A percentile compares a stretch with the other conserved stretches of the same genome.
Conservation (phyloP, 1,140 invertebrate genomes). For the Drosophila chauvacae region DNA sequence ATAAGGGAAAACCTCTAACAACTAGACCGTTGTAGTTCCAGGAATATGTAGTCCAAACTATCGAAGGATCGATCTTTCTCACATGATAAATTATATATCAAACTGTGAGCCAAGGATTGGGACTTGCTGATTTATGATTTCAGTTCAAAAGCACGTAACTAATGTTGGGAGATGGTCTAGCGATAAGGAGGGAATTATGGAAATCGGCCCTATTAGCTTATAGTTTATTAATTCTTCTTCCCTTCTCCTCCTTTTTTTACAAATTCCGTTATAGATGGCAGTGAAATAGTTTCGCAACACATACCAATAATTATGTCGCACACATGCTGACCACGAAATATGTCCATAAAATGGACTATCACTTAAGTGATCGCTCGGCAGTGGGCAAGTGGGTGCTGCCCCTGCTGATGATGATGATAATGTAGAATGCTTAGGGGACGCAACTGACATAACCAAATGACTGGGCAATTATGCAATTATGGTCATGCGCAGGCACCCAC, state of each 20-base stretch:
- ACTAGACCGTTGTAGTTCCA: constrained; percentile 4
- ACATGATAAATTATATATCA: constrained; percentile 45
- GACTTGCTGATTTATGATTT: constrained; percentile 27
- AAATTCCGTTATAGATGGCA: constrained; percentile 66
- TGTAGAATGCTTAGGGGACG: constrained; percentile 40
- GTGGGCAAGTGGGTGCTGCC: constrained; percentile 1
- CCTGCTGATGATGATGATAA: constrained; percentile 6
- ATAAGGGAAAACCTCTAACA: constrained; percentile 15
- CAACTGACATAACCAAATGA: constrained; percentile 72
- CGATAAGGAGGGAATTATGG: neutral
- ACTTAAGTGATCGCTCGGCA: constrained; percentile 65
- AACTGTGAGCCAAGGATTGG: constrained; percentile 9
- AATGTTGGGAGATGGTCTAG: neutral
- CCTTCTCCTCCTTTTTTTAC: constrained; percentile 11
- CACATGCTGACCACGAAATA: constrained; percentile 70
- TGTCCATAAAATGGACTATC: constrained; percentile 77
- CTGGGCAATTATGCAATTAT: constrained; percentile 79
- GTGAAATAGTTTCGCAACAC: constrained; percentile 52
- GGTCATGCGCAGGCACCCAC: constrained; percentile 58
- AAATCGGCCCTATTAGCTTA: neutral
- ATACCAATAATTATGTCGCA: constrained; percentile 77
- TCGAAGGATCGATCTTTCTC: constrained; percentile 48
- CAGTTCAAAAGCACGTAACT: neutral
- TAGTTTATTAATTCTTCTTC: constrained; percentile 9
- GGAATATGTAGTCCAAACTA: constrained; percentile 32